These are phyloP conservation scores for Dione juno DNA, from an alignment of 2,888 invertebrate genomes.

Conservation along the genomic window DNA sequence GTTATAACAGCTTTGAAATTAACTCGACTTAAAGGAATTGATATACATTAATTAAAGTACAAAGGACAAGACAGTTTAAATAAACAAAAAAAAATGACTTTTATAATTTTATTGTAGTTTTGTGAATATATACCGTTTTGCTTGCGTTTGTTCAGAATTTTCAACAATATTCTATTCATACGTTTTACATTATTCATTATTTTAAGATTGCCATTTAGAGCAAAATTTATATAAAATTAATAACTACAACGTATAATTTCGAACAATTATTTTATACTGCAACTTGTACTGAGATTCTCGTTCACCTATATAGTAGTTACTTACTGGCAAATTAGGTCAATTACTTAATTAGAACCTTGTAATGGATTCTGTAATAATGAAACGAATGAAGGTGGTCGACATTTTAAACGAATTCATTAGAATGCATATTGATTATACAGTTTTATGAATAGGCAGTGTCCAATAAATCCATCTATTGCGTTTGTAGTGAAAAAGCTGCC, in stretches of 20 bases:
- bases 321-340: not conserved
- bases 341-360: slow-evolving; percentile 16
- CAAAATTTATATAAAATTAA: not conserved
- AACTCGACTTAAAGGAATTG: no score
- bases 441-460: not conserved
- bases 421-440: not conserved
- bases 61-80: no score
- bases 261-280: not conserved
- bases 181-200: no score
- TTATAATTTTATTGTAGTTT: no score
- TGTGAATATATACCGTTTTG: no score
- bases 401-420: not conserved
- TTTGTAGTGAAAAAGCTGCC: slow-evolving; percentile 85
- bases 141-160: no score
- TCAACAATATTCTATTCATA: no score
- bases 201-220: not conserved
- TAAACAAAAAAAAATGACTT: no score
- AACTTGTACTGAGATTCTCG: not conserved
- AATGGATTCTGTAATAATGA: not conserved
- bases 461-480: not conserved
- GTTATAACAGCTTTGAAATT: no score
- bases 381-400: slow-evolving; percentile 1
- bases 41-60: no score
- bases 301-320: not conserved
- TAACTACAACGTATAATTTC: not conserved